Conservation (phyloP, 1,140 invertebrate species). For the Diachasma alloeum region DNA sequence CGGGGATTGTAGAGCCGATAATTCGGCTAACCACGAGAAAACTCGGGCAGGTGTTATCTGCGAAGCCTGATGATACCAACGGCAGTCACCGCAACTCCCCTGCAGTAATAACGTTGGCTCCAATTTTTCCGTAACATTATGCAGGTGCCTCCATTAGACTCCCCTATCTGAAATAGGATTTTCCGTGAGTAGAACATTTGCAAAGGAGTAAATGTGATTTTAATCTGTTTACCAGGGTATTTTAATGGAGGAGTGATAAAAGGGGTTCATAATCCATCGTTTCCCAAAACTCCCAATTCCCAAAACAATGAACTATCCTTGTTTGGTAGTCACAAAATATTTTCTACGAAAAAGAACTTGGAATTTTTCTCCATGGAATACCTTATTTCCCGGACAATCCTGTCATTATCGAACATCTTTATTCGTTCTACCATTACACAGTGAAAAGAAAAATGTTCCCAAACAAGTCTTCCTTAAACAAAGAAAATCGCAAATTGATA, state of each 20-base stretch:
- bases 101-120: slow-evolving; percentile 8
- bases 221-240: not conserved
- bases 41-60: not conserved
- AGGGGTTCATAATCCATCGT: not conserved
- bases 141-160: not conserved
- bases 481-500: too few relatives aligned
- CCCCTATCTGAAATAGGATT: not conserved
- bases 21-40: not conserved
- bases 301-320: too few relatives aligned
- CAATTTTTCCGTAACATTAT: not conserved
- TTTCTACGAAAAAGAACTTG: too few relatives aligned
- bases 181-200: not conserved
- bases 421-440: too few relatives aligned
- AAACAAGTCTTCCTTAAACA: too few relatives aligned
- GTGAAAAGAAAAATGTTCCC: too few relatives aligned
- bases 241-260: not conserved
- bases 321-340: too few relatives aligned
- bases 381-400: too few relatives aligned
- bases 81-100: not conserved
- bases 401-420: too few relatives aligned
- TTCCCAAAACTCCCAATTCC: not conserved
- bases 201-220: not conserved
- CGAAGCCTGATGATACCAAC: not conserved
- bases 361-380: too few relatives aligned
- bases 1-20: not conserved